phyloP scores from a whole-genome alignment of 2,113 vertebrate species.

The Corydoras sp. region DNA sequence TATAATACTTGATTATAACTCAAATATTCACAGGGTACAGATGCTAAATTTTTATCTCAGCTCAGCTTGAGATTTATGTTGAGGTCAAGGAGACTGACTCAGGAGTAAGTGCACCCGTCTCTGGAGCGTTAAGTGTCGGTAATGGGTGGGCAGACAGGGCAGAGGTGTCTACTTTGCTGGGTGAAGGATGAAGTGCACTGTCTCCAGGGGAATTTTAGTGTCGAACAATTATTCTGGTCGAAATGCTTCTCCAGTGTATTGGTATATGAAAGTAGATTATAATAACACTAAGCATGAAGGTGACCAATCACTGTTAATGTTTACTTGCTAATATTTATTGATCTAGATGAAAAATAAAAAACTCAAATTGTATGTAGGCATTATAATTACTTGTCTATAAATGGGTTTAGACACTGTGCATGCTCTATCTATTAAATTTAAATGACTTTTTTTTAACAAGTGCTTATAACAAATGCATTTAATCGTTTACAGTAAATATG shows the following conservation, averaged over 20 bases:
- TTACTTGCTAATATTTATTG: constrained; percentile 1
- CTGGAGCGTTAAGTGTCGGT: constrained; percentile 14
- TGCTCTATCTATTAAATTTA: no score
- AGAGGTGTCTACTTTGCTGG: constrained; percentile 1
- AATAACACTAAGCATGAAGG: neutral
- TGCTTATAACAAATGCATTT: no score
- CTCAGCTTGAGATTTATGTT: constrained; percentile 36
- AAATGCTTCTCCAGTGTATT: constrained; percentile 23
- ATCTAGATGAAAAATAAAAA: neutral
- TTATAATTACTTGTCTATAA: no score
- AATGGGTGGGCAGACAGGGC: constrained; percentile 10
- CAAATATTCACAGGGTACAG: constrained; percentile 3
- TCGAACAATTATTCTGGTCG: constrained; percentile 26
- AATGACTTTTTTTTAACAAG: no score
- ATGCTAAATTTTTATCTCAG: neutral
- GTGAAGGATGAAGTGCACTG: constrained; percentile 21
- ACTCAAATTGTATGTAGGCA: no score
- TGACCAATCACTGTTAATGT: neutral
- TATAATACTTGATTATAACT: neutral
- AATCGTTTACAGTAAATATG: no score
- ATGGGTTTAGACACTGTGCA: no score
- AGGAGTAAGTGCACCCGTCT: constrained; percentile 30
- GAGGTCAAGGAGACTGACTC: constrained; percentile 34
- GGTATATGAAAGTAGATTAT: neutral
- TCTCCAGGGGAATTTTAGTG: constrained; percentile 15